Evolutionary conservation across 2,888 invertebrate species (phyloP).

Genomic region (Chrysodeixis includens): DNA sequence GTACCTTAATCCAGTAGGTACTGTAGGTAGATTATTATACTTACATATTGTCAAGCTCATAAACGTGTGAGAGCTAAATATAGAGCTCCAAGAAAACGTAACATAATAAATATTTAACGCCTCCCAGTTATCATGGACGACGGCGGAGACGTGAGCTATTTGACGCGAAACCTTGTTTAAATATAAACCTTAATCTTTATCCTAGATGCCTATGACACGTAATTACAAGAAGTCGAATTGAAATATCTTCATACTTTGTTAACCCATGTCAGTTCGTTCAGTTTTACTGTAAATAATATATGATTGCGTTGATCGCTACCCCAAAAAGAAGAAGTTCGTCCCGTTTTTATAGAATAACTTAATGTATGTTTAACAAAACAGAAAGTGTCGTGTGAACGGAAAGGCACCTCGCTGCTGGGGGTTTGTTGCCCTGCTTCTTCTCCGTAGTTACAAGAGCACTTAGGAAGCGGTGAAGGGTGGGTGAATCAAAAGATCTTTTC

Average conservation of each 20-base stretch:
- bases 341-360: too few species aligned
- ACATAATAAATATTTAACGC: slow-evolving; percentile 1
- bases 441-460: too few species aligned
- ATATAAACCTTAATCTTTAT: not conserved
- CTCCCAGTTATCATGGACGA: not conserved
- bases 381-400: too few species aligned
- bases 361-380: too few species aligned
- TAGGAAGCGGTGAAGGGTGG: too few species aligned
- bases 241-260: not conserved
- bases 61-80: slow-evolving; percentile 3
- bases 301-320: too few species aligned
- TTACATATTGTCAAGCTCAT: not conserved
- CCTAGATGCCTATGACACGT: not conserved
- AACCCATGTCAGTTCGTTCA: not conserved
- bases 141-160: not conserved
- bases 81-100: slow-evolving; percentile 7
- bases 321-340: too few species aligned
- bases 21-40: not conserved
- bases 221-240: not conserved
- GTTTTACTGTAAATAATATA: too few species aligned
- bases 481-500: too few species aligned
- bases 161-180: not conserved
- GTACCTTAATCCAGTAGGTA: not conserved
- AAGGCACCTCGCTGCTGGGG: too few species aligned
- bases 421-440: too few species aligned